Evolutionary conservation across 2,797 vertebrate species (phyloP).

Genomic region (Pseudotriccus pelzelni): DNA sequence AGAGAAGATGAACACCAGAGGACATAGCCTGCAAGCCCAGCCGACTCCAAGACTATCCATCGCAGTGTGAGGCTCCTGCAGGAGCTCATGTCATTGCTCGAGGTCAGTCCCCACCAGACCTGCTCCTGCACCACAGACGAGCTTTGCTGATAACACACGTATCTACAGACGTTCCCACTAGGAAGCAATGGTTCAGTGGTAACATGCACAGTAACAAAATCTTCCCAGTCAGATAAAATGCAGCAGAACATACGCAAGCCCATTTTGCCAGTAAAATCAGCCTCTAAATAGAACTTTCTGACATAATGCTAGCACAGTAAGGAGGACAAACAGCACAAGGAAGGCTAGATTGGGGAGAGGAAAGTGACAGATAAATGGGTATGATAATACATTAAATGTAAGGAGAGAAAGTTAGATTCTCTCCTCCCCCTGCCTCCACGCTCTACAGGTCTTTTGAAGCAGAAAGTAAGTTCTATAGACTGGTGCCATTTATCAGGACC

Average conservation of each 20-base stretch:
- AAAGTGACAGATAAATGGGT: background rate
- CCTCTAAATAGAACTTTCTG: background rate
- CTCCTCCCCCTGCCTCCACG: background rate
- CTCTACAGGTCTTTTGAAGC: background rate
- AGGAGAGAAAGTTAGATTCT: background rate
- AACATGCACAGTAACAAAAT: rapidly evolving
- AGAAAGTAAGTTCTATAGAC: background rate
- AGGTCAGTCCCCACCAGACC: background rate
- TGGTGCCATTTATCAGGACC: background rate
- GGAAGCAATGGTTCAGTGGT: background rate
- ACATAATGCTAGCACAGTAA: background rate
- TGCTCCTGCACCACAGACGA: rapidly evolving
- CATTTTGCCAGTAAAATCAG: background rate
- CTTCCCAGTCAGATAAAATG: background rate
- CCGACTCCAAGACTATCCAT: rapidly evolving
- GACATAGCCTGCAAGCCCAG: background rate
- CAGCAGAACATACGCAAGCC: background rate
- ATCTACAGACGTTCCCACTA: background rate
- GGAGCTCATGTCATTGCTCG: rapidly evolving
- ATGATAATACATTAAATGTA: background rate
- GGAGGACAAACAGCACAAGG: background rate
- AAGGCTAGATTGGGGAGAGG: background rate
- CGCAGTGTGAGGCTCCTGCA: rapidly evolving
- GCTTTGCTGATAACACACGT: background rate
- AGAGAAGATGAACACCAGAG: background rate